Base-by-base conservation (phyloP, 2,888 invertebrate genomes). In the Stenolophus ochropezus region DNA sequence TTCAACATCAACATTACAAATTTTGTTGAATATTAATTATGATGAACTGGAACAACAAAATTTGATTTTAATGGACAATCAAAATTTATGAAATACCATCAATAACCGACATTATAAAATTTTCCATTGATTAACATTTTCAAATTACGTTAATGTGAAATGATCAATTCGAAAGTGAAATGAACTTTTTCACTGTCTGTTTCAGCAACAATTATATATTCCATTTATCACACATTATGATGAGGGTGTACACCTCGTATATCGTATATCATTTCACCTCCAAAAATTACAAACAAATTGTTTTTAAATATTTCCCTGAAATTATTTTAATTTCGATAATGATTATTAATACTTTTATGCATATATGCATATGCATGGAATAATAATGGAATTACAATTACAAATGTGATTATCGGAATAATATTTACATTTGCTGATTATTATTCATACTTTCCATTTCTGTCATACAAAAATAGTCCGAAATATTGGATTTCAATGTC, bases 51-150 rank as follows among this genome's bases (percentile, higher is more conserved):
- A 65, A 65, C 14, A 27, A 20, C 14, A 16, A 65, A 65, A 65
- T 65, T 27, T n/a, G 14, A 65, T 65, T 65, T 65, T 65, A 65
- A 65, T 65, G 27, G 42, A 27, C 8, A 18, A 4, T 18, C 33
- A 69, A 69, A 4, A 14, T 18, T 33, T 18, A 42, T 27, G 14
- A n/a, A 6, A 20, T 18, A 65, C 33, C 16, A 33, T 27, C 33
- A 69, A 33, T 69, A 33, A 65, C 27, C 16, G 65, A 65, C 33
- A 33, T 16, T 65, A 20, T 65, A 33, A 56, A 56, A 33, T 33
- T 33, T 33, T 33, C 8, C 8, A 33, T 42, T 42, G 33, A 42
- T 42, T 42, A 42, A 33, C 11, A 42, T 42, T 42, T 42, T 8
- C 33, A 42, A 42, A 42, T 42, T 42, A 42, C 33, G 11, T 42